Conservation (phyloP, 1,140 invertebrate genomes). For the Radopholus similis region DNA sequence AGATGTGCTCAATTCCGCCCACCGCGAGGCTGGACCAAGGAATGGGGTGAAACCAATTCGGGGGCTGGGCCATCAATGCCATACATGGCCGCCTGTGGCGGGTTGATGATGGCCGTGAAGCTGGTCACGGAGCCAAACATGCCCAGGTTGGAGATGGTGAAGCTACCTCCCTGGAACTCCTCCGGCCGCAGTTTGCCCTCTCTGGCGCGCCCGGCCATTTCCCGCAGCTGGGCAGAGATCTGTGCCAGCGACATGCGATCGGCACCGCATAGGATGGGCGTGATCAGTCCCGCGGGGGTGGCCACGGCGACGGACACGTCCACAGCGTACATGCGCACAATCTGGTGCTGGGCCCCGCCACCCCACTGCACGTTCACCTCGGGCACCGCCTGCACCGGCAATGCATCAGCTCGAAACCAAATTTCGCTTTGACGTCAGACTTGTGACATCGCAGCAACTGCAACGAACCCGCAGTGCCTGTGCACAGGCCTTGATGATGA, state of each 20-base stretch:
- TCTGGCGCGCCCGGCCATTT: constrained; percentile 79
- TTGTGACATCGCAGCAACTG: background rate
- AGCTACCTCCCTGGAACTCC: constrained; percentile 83
- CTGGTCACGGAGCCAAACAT: constrained; percentile 80
- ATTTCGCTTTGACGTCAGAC: constrained; percentile 24
- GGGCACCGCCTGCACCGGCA: constrained; percentile 70
- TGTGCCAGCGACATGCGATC: constrained; percentile 69
- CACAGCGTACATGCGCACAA: constrained; percentile 83
- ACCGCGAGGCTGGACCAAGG: background rate
- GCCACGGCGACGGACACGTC: constrained; percentile 94
- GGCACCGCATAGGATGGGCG: constrained; percentile 88
- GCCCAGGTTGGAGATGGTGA: constrained; percentile 83
- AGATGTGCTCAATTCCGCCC: background rate
- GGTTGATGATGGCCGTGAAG: constrained; percentile 71
- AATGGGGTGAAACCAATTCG: background rate
- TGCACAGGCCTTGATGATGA: constrained; percentile 91
- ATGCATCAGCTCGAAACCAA: constrained; percentile 12
- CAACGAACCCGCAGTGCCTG: constrained; percentile 71
- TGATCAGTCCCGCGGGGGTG: constrained; percentile 87
- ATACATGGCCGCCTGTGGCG: constrained; percentile 70
- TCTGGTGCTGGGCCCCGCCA: constrained; percentile 80
- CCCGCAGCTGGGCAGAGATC: constrained; percentile 80
- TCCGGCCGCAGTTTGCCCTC: constrained; percentile 87
- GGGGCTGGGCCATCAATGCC: constrained; percentile 65
- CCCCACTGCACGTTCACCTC: constrained; percentile 84